These are phyloP conservation scores for Scomber colias DNA, from an alignment of 2,113 vertebrate genomes.

Conservation along the genomic window DNA sequence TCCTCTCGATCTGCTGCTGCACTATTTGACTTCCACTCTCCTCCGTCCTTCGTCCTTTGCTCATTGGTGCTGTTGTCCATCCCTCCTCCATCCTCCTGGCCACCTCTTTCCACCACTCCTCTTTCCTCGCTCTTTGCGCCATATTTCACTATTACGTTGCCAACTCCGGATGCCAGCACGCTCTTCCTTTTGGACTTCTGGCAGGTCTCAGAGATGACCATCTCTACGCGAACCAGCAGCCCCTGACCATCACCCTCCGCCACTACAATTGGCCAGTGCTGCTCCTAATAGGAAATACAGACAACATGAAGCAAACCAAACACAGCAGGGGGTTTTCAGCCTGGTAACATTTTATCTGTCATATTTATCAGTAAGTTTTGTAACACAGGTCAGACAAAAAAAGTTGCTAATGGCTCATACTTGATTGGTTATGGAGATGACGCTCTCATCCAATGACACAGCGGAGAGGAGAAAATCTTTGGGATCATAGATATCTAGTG, in stretches of 20 bases:
- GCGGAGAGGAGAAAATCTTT: constrained; percentile 92
- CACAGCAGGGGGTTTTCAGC: no score
- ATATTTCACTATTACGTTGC: constrained; percentile 91
- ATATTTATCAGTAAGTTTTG: no score
- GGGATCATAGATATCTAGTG: constrained; percentile 93
- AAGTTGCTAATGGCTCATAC: constrained; percentile 31
- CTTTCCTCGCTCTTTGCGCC: constrained; percentile 83
- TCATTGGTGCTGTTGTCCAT: constrained; percentile 87
- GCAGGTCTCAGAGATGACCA: constrained; percentile 94
- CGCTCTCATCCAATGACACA: constrained; percentile 91
- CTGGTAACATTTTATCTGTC: no score
- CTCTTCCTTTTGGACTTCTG: constrained; percentile 98
- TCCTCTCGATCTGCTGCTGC: constrained; percentile 83
- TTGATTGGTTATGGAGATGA: constrained; percentile 89
- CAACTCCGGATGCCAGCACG: constrained; percentile 90
- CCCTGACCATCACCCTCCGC: constrained; percentile 95
- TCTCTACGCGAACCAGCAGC: constrained; percentile 90
- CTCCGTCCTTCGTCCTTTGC: constrained; percentile 82
- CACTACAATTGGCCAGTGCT: constrained; percentile 88
- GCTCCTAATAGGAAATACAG: constrained; percentile 81
- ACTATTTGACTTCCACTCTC: constrained; percentile 85
- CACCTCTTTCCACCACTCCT: constrained; percentile 81
- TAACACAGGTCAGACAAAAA: not conserved
- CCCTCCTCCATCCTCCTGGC: constrained; percentile 77
- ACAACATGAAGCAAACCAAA: constrained; percentile 18